phyloP scores from a whole-genome alignment of 1,140 invertebrate species.

The Tribolium madens region DNA sequence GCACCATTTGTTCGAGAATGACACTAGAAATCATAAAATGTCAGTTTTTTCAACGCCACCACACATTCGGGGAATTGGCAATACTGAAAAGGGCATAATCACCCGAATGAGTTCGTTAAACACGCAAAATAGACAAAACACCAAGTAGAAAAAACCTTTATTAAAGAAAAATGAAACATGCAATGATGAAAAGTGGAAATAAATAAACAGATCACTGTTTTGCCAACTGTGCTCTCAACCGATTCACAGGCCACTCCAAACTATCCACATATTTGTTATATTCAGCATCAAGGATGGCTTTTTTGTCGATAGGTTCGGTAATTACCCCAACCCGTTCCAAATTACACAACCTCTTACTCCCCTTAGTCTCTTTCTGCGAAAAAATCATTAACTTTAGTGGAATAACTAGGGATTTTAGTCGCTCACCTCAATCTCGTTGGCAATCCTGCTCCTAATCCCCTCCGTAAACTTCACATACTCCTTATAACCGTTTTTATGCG shows the following conservation, averaged over 20 bases:
- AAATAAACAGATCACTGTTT: neutral
- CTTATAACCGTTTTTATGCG: slow-evolving; percentile 20
- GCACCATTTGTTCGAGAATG: no score
- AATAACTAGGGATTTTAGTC: slow-evolving; percentile 25
- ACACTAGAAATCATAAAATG: no score
- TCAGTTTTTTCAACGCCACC: no score
- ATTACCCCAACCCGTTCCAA: slow-evolving; percentile 2
- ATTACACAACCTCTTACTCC: slow-evolving; percentile 52
- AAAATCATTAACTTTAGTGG: slow-evolving; percentile 1
- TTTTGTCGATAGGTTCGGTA: slow-evolving; percentile 34
- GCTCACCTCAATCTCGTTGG: slow-evolving; percentile 48
- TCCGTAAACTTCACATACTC: slow-evolving; percentile 48
- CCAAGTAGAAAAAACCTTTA: no score
- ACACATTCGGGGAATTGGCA: no score
- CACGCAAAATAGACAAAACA: no score
- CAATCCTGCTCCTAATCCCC: slow-evolving; percentile 52
- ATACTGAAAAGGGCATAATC: no score
- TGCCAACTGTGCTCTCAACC: neutral
- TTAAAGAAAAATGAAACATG: neutral
- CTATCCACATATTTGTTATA: slow-evolving; percentile 50
- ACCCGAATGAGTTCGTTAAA: no score
- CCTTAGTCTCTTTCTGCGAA: slow-evolving; percentile 47
- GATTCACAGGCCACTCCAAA: slow-evolving; percentile 49
- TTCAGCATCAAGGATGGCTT: slow-evolving; percentile 42
- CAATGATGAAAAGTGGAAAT: neutral